Conservation (phyloP, 2,888 invertebrate genomes). For the Thyatira batis region DNA sequence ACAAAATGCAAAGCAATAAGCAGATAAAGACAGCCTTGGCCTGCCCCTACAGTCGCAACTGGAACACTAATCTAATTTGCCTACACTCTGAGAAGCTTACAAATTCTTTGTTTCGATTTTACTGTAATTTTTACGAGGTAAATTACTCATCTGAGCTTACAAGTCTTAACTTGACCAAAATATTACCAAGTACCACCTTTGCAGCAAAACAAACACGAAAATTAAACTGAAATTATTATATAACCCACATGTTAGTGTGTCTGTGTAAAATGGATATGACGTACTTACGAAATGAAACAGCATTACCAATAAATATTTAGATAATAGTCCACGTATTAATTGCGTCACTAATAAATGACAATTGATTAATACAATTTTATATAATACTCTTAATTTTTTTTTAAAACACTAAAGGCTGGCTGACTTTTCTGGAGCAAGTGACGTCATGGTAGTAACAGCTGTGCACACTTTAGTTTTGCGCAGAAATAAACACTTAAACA, state of each 20-base stretch:
- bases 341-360: constrained; percentile 5
- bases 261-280: background rate
- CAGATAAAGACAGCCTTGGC: constrained; percentile 58
- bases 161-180: too few relatives aligned
- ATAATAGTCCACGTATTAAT: background rate
- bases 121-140: constrained; percentile 11
- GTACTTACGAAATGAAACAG: background rate
- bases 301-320: background rate
- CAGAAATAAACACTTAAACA: constrained; percentile 28
- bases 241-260: background rate
- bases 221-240: background rate
- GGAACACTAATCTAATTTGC: constrained; percentile 63
- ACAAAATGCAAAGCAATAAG: constrained; percentile 26
- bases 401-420: background rate
- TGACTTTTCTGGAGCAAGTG: constrained; percentile 29
- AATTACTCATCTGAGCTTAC: background rate
- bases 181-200: background rate
- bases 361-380: background rate
- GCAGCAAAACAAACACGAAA: too few relatives aligned
- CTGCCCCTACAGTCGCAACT: constrained; percentile 41
- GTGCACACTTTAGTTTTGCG: constrained; percentile 44
- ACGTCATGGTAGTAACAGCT: constrained; percentile 45
- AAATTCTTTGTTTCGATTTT: constrained; percentile 31
- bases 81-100: constrained; percentile 35
- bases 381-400: background rate